Base-by-base conservation (phyloP, 2,888 invertebrate species). In the Drosophila subquinaria region DNA sequence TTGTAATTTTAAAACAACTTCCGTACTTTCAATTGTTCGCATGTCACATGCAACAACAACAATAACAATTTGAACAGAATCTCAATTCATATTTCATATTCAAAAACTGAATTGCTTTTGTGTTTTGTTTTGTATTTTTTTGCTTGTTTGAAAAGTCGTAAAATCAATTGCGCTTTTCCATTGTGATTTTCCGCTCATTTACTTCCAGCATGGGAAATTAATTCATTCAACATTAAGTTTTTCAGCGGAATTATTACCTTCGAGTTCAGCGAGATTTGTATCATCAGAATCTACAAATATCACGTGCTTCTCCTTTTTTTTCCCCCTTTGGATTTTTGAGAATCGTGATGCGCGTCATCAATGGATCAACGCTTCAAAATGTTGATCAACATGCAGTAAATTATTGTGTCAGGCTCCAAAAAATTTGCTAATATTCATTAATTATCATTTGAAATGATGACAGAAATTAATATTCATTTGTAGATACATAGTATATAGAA, bases 1-100 rank as follows among this genome's bases (percentile, higher is more conserved):
- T 40, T 47, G 38, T 40, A 76, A 69, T 62, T 55, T 66, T 11
- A 9, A 57, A 53, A 36, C 11, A n/a, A 63, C 70, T 76, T 79
- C 76, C 79, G 76, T 42, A 66, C 48, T 79, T 55, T 59, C 51
- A 23, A 79, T 74, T 75, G 79, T 66, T 75, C 17, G 80, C 77
- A 79, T 77, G 77, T 77, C 72, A 68, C 77, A 77, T 77, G 77
- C 76, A 76, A 71, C 40, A 51, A 53, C 20, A 69, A 38, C 20
- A 20, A 17, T 40, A 69, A 55, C 42, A 43, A 60, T 35, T 62
- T n/a, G 27, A 57, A 67, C 53, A 27, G 36, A 52, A 73, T 36
- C 50, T 57, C 27, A 51, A 66, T 57, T 59, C 53, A 69, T 64
- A 65, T 53, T 69, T 76, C 52, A 74, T 79, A 74, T 66, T 60